phyloP scores from a whole-genome alignment of 2,113 vertebrate genomes.

The Gobio gobio region DNA sequence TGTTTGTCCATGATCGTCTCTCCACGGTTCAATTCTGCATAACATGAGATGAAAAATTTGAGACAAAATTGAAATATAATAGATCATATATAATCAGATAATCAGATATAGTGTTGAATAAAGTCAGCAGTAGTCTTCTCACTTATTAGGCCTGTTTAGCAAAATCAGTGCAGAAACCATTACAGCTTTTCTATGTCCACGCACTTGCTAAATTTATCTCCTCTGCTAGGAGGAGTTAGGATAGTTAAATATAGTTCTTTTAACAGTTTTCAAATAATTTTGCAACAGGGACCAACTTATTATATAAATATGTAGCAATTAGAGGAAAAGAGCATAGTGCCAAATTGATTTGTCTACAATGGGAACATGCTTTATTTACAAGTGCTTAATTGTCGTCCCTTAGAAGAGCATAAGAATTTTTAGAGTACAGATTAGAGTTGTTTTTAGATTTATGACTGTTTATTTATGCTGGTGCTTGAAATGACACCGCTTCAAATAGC shows the following conservation, averaged over 20 bases:
- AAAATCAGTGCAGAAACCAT: too few relatives aligned
- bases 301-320: slow-evolving; percentile 24
- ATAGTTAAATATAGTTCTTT: background rate
- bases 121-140: background rate
- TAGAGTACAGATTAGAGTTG: slow-evolving; percentile 30
- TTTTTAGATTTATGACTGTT: slow-evolving; percentile 55
- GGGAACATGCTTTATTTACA: slow-evolving; percentile 45
- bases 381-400: slow-evolving; percentile 30
- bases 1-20: slow-evolving; percentile 91
- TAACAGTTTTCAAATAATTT: background rate
- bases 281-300: background rate
- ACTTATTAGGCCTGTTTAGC: background rate
- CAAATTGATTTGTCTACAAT: background rate
- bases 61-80: background rate
- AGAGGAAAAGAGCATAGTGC: slow-evolving; percentile 33
- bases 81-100: too few relatives aligned
- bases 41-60: slow-evolving; percentile 50
- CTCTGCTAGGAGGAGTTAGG: background rate
- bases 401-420: slow-evolving; percentile 48
- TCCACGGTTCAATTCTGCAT: slow-evolving; percentile 89
- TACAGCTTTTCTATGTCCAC: background rate
- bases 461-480: slow-evolving; percentile 57
- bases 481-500: slow-evolving; percentile 56
- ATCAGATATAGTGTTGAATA: background rate
- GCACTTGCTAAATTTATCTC: background rate